Evolutionary conservation across 2,797 vertebrate species (phyloP), one percentile per base, ranked within the genome.

Genomic region (Centroberyx gerrardi): DNA sequence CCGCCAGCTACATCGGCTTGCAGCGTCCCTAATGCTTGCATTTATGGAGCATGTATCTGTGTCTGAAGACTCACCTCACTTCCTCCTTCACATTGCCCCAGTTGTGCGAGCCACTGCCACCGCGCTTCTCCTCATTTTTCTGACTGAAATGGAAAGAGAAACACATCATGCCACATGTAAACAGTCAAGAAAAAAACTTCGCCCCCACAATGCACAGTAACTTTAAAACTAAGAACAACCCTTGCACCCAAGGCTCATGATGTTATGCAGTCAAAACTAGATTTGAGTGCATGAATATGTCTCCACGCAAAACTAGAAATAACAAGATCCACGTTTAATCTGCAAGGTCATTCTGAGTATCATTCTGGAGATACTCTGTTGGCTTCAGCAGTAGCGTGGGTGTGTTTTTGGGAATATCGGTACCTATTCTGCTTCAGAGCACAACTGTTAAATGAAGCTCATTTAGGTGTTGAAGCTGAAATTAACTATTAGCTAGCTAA

Each of bases 31-130:
- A 22, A 28, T 0, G 7, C 52, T 42, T 22, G 10, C 10, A 72
- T 12, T 74, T 76, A 72, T 64, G 58, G 75, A 17, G 73, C 64
- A 2, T 0, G 33, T 33, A 72, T 76, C 68, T 28, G 54, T 13
- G 51, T 22, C 61, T 10, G 33, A 63, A 85, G 86, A 95, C 97
- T 96, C 88, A 99, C 98, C 96, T 97, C 82, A 95, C 83, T 88
- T 99, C 98, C 18, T 99, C 98, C 95, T 99, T 99, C 92, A 96
- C 96, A 27, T 89, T 97, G 86, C 96, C 97, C 98, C 98, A 99
- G 95, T 97, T 99, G 95, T 99, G 97, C 0, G 97, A 95, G 79
- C 97, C 97, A 10, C 94, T 95, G 72, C 97, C 98, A 2, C 96
- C 95, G 15, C 97, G 97, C 90, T 99, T 99, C 89, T 99, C 98